phyloP scores from a whole-genome alignment of 2,888 invertebrate genomes.

The Nomada hirtipes region DNA sequence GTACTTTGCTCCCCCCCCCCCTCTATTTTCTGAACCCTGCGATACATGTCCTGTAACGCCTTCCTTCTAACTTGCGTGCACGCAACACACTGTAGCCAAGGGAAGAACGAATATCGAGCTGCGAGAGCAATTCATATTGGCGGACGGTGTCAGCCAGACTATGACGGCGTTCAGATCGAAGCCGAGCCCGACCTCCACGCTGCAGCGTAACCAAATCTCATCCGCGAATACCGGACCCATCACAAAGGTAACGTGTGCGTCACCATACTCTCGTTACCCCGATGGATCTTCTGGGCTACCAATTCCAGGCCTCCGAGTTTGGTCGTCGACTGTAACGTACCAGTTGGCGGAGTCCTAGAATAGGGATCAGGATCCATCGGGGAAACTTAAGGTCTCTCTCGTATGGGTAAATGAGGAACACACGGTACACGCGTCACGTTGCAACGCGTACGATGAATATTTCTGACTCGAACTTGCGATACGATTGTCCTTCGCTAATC shows the following conservation, averaged over 20 bases:
- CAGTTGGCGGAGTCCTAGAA: neutral
- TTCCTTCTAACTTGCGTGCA: conserved; percentile 81
- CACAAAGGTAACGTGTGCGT: conserved; percentile 91
- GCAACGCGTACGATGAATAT: neutral
- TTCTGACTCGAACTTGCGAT: neutral
- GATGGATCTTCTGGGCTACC: conserved; percentile 10
- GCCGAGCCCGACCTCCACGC: conserved; percentile 92
- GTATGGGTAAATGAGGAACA: neutral
- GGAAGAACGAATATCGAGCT: conserved; percentile 99
- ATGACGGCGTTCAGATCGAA: conserved; percentile 99
- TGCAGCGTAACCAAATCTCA: conserved; percentile 87
- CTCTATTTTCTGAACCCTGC: conserved; percentile 66
- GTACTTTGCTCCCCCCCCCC: conserved; percentile 38
- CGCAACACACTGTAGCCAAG: conserved; percentile 92
- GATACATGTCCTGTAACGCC: conserved; percentile 69
- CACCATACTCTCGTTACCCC: conserved; percentile 23
- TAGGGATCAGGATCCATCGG: conserved; percentile 16
- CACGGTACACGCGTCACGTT: neutral
- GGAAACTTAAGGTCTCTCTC: neutral
- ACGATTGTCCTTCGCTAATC: neutral
- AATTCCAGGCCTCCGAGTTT: neutral
- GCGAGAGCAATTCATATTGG: conserved; percentile 99
- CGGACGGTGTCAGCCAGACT: conserved; percentile 99
- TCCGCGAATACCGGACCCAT: conserved; percentile 92
- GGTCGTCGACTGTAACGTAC: too few relatives aligned